These are phyloP conservation scores for Morus bassanus DNA, from an alignment of 2,797 vertebrate species.

Conservation along the genomic window DNA sequence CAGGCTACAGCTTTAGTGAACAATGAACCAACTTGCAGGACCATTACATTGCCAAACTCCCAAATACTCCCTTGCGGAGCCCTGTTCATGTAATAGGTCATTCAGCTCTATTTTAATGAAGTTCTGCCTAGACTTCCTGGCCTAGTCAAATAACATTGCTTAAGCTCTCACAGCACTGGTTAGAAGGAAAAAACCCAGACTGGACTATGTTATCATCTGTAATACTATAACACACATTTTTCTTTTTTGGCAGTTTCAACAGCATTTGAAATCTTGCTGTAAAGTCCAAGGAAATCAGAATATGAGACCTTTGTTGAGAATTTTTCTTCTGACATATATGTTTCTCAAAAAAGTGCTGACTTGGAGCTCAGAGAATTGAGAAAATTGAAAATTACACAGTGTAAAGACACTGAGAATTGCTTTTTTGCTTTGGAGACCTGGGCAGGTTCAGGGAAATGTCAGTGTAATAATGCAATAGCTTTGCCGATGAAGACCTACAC, in stretches of 20 bases:
- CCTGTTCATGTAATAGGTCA: neutral
- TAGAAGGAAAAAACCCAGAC: conserved; percentile 57
- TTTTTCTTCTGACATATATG: conserved; percentile 66
- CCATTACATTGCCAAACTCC: neutral
- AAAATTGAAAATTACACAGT: conserved; percentile 54
- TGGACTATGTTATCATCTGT: conserved; percentile 65
- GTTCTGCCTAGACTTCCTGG: conserved; percentile 30
- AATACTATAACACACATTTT: conserved; percentile 69
- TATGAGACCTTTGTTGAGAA: conserved; percentile 64
- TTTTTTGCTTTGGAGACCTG: neutral
- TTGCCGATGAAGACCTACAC: neutral
- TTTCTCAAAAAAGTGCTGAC: conserved; percentile 63
- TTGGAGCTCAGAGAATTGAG: conserved; percentile 50
- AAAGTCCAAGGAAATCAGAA: conserved; percentile 77
- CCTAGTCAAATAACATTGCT: conserved; percentile 52
- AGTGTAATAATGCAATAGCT: neutral
- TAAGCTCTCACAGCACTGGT: conserved; percentile 44
- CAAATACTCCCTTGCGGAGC: neutral
- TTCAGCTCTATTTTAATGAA: conserved; percentile 39
- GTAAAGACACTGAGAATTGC: neutral
- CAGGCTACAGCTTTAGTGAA: neutral
- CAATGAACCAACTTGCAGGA: neutral
- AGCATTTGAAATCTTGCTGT: conserved; percentile 49
- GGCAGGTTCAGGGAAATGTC: conserved; percentile 41
- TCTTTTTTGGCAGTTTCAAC: conserved; percentile 54